Conservation (phyloP, 2,797 vertebrate species). For the Galago senegalensis region DNA sequence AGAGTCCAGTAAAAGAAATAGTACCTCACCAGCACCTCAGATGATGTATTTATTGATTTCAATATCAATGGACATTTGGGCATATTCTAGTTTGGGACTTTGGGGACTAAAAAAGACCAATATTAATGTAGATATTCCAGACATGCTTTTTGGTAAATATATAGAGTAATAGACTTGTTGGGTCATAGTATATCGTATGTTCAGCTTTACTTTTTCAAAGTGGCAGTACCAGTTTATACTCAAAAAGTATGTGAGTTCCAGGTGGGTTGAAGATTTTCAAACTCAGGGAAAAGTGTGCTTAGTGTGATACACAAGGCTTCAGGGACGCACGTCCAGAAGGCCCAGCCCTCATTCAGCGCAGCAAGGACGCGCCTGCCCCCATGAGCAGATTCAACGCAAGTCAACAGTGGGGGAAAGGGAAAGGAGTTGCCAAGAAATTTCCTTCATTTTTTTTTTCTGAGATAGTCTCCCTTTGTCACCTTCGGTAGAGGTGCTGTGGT, state of each 20-base stretch:
- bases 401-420: not conserved
- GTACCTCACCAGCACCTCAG: not conserved
- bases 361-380: not conserved
- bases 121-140: not conserved
- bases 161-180: not conserved
- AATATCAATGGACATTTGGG: not conserved
- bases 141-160: not conserved
- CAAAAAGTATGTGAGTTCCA: not conserved
- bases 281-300: not conserved
- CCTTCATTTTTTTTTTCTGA: not conserved
- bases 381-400: not conserved
- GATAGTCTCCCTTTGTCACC: too few species aligned
- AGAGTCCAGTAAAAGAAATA: not conserved
- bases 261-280: not conserved
- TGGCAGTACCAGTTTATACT: not conserved
- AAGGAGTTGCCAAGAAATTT: not conserved
- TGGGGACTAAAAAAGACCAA: not conserved
- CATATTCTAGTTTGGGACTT: not conserved
- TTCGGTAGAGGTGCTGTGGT: too few species aligned
- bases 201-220: constrained; percentile 24
- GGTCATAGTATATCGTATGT: not conserved
- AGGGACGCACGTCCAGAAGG: not conserved
- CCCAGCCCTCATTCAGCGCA: not conserved
- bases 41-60: not conserved
- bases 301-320: not conserved